Percentiles rank a stretch among this genome's conserved stretches.
phyloP scores from a whole-genome alignment of 2,797 vertebrate species.

The Pagetopsis macropterus region DNA sequence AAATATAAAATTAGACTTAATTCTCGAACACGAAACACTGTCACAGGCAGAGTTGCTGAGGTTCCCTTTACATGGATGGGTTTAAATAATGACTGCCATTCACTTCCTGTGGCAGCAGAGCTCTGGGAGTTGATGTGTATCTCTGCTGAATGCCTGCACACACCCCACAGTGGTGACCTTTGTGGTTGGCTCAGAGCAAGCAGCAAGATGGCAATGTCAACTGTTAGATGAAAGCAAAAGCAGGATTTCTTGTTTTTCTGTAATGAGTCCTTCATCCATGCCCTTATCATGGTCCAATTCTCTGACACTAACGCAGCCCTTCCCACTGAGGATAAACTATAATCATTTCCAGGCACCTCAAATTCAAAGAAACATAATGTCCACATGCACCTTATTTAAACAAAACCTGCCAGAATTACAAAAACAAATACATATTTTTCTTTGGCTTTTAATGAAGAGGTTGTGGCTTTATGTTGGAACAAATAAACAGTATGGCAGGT shows the following conservation, averaged over 20 bases:
- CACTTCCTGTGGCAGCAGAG: slow-evolving; percentile 3
- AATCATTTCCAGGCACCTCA: background rate
- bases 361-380: slow-evolving; percentile 4
- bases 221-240: slow-evolving; percentile 15
- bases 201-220: slow-evolving; percentile 27
- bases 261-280: background rate
- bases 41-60: background rate
- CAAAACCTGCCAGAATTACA: slow-evolving; percentile 29
- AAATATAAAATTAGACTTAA: background rate
- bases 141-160: slow-evolving; percentile 26
- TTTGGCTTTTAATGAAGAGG: slow-evolving; percentile 7
- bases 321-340: background rate
- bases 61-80: background rate
- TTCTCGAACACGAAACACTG: background rate
- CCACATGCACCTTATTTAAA: slow-evolving; percentile 32
- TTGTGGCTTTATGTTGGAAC: slow-evolving; percentile 38
- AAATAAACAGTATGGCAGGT: slow-evolving; percentile 23
- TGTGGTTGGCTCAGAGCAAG: slow-evolving; percentile 12
- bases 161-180: slow-evolving; percentile 4
- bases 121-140: slow-evolving; percentile 27
- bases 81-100: slow-evolving; percentile 23
- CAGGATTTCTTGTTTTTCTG: slow-evolving; percentile 3
- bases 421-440: background rate
- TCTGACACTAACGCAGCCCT: background rate
- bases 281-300: background rate